A percentile compares a stretch with the other conserved stretches of the same genome.
Evolutionary conservation across 1,140 invertebrate species (phyloP).

Genomic region (Thaumetopoea pityocampa): DNA sequence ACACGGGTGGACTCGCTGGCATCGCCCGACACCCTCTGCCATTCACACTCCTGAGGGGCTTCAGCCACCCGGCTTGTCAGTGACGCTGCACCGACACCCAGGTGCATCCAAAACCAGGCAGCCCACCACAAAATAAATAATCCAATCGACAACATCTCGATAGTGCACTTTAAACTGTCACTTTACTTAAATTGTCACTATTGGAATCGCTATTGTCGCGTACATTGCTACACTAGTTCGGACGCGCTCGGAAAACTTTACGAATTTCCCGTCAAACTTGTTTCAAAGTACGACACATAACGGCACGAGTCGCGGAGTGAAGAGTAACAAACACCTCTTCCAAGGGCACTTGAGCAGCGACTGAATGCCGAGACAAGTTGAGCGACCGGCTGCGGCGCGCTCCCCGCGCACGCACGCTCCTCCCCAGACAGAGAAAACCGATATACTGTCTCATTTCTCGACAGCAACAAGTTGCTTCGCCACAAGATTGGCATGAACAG

Average conservation of each 20-base stretch:
- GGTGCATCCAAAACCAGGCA: slow-evolving; percentile 52
- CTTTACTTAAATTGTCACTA: slow-evolving; percentile 61
- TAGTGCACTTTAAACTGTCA: slow-evolving; percentile 58
- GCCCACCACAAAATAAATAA: slow-evolving; percentile 57
- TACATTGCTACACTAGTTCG: slow-evolving; percentile 61
- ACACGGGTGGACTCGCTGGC: slow-evolving; percentile 75
- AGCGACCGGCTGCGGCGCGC: slow-evolving; percentile 51
- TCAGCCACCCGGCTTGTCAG: slow-evolving; percentile 72
- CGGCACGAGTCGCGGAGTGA: slow-evolving; percentile 37
- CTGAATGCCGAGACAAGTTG: slow-evolving; percentile 58
- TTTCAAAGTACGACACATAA: slow-evolving; percentile 69
- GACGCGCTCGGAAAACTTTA: slow-evolving; percentile 62
- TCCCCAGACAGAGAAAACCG: slow-evolving; percentile 56
- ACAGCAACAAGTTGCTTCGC: slow-evolving; percentile 71
- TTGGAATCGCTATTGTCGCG: slow-evolving; percentile 46
- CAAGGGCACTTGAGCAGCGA: slow-evolving; percentile 49
- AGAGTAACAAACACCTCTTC: slow-evolving; percentile 31
- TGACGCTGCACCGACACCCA: slow-evolving; percentile 49
- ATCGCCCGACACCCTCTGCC: slow-evolving; percentile 78
- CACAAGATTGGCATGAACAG: slow-evolving; percentile 73
- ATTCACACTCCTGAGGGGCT: slow-evolving; percentile 81
- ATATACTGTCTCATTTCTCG: slow-evolving; percentile 59
- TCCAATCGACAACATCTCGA: slow-evolving; percentile 64
- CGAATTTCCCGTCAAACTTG: slow-evolving; percentile 74
- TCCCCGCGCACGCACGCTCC: slow-evolving; percentile 59